These are phyloP conservation scores for Drosophila tropicalis DNA, from an alignment of 1,140 invertebrate genomes.

Conservation along the genomic window DNA sequence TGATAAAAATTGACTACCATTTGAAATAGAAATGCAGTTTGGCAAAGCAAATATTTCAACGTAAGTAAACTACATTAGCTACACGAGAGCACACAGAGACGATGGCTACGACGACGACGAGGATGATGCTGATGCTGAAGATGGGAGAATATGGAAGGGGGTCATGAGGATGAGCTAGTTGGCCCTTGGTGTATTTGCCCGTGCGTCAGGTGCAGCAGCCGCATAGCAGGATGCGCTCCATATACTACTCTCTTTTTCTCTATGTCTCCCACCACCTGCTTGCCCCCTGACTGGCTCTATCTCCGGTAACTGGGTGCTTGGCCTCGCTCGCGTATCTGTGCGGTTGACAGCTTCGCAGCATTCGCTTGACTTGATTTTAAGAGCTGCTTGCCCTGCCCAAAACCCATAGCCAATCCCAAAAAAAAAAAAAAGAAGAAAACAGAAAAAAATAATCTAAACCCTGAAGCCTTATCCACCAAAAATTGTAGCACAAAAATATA, in stretches of 20 bases:
- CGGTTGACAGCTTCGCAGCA: slow-evolving; percentile 7
- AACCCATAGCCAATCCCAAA: not conserved
- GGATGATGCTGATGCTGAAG: not conserved
- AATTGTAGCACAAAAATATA: slow-evolving; percentile 2
- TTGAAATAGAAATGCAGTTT: slow-evolving; percentile 58
- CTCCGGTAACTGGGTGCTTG: slow-evolving; percentile 9
- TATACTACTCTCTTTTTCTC: not conserved
- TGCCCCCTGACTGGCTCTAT: not conserved
- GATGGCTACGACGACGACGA: not conserved
- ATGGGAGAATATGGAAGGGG: not conserved
- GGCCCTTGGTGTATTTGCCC: slow-evolving; percentile 60
- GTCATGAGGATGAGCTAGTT: slow-evolving; percentile 33
- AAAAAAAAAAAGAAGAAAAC: not conserved
- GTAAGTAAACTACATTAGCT: slow-evolving; percentile 75
- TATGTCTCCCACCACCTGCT: not conserved
- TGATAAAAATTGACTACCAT: slow-evolving; percentile 48
- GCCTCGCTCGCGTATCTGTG: slow-evolving; percentile 12
- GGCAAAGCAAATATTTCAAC: slow-evolving; percentile 69
- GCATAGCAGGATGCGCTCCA: slow-evolving; percentile 7
- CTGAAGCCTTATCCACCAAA: not conserved
- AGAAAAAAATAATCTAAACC: not conserved
- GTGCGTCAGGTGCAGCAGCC: slow-evolving; percentile 64
- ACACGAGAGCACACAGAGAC: slow-evolving; percentile 32
- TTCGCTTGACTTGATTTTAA: slow-evolving; percentile 13
- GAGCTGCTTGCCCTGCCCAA: slow-evolving; percentile 3